Base-by-base conservation (phyloP, 1,140 invertebrate genomes). In the Atta texana region DNA sequence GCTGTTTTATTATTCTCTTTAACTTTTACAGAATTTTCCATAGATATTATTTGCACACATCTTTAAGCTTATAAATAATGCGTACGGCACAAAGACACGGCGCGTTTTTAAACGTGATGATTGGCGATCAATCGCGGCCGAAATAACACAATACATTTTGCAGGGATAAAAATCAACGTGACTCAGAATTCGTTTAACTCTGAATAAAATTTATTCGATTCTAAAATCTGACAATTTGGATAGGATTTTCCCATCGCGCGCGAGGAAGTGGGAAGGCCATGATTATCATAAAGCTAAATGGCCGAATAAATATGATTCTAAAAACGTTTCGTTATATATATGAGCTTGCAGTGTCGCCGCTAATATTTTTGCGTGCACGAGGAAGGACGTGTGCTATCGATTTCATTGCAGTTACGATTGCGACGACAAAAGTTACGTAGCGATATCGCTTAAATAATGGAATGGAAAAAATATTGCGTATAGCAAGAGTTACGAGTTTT, bases 351-450 rank as follows among this genome's bases (percentile, higher is more conserved):
- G 53, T 34, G 14, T 21, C 12, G 63, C 21, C 24, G 49, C 51
- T 76, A 44, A 44, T 44, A 68, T 85, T 87, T 87, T 87, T 69
- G 68, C 77, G 74, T 90, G 87, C 57, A 88, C 72, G 86, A 78
- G 85, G 71, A 84, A 78, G 85, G 75, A 87, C 81, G 86, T 85
- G 18, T 66, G 87, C 59, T 92, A 92, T 92, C 72, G 91, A 92
- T 92, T 92, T 82, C 87, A 66, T 78, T 93, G 92, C 92, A 92
- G 92, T 87, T 91, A 78, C 68, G 76, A 92, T 91, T 80, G 88
- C 90, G 87, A 87, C 89, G 75, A 84, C 82, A 39, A 75, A 80
- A 91, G 59, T 82, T 75, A 87, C 72, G 76, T 71, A 84, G 78
- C 51, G 63, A 77, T 39, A 24, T 44, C 72, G 28, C 21, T 87